A percentile compares a stretch with the other conserved stretches of the same genome.
Evolutionary conservation across 2,888 invertebrate genomes (phyloP).

Genomic region (Ganaspis brasiliensis): DNA sequence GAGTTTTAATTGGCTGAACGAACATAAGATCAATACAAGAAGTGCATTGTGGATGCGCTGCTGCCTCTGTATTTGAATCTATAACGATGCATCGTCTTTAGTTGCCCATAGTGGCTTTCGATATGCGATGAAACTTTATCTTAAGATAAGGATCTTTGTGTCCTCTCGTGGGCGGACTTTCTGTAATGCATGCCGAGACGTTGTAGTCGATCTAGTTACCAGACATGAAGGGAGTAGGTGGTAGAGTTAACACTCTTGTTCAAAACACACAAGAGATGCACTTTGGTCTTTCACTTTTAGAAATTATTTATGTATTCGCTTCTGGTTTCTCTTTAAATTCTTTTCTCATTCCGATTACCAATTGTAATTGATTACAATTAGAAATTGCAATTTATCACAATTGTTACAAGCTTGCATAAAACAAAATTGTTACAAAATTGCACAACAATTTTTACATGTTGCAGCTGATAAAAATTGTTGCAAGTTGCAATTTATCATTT

Average conservation of each 20-base stretch:
- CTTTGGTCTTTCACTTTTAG: neutral
- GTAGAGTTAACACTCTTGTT: slow-evolving; percentile 3
- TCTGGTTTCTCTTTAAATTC: neutral
- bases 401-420: no score
- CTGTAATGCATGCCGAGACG: slow-evolving; percentile 61
- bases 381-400: no score
- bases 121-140: slow-evolving; percentile 63
- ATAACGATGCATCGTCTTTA: slow-evolving; percentile 43
- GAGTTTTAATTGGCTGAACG: slow-evolving; percentile 38
- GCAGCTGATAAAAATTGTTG: no score
- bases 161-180: slow-evolving; percentile 75
- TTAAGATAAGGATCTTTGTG: slow-evolving; percentile 62
- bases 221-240: slow-evolving; percentile 13
- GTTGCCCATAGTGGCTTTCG: slow-evolving; percentile 51
- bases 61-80: slow-evolving; percentile 33
- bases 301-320: neutral
- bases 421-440: no score
- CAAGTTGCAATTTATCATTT: no score
- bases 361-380: no score
- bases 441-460: no score
- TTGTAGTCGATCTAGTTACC: slow-evolving; percentile 46
- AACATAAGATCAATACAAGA: slow-evolving; percentile 3
- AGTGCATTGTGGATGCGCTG: slow-evolving; percentile 19
- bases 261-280: neutral
- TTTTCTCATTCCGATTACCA: no score